Evolutionary conservation across 37 sponge, comb jelly and placozoan genomes (phyloP), one percentile per base, ranked within the genome.

Genomic region (Lycopodina hypogea): DNA sequence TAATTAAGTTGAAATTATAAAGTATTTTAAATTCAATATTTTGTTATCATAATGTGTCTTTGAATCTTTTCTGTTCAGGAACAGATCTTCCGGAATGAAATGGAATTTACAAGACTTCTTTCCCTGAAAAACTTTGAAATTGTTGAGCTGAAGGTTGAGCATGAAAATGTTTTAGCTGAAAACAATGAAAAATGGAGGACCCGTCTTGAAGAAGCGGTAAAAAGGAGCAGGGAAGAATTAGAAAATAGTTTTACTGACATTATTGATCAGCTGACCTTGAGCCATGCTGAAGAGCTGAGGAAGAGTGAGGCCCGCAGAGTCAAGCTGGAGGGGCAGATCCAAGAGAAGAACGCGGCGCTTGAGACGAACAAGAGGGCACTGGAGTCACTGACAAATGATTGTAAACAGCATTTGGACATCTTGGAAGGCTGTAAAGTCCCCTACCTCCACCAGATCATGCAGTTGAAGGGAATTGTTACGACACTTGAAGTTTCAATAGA

Each of bases 391-490:
- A 34, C 66, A 4, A 24, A 15, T 3, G 66, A 65, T 32, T 65
- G 66, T 65, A 32, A 65, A 2, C 66, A 65, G 4, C 66, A 65
- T 33, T 65, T 65, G 35, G 66, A 65, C 26, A 34, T 32, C 32
- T 3, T 65, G 32, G 66, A 65, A 32, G 2, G 34, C 9, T 65
- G 66, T 34, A 65, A 65, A 32, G 3, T 32, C 2, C 66, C 66
- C 18, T 65, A 65, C 35, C 7, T 65, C 66, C 7, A 65, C 17
- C 66, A 65, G 34, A 65, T 65, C 30, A 32, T 9, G 7, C 34
- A 65, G 34, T 11, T 65, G 66, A 65, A 65, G 17, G 35, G 34
- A 19, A 34, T 45, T 9, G 48, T 45, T 9, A 9, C 48, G 8
- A 9, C 9, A 45, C 48, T 12, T 12, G 48, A 45, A 45, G 9